Evolutionary conservation across 2,888 invertebrate species (phyloP).

Genomic region (Diarsia brunnea): DNA sequence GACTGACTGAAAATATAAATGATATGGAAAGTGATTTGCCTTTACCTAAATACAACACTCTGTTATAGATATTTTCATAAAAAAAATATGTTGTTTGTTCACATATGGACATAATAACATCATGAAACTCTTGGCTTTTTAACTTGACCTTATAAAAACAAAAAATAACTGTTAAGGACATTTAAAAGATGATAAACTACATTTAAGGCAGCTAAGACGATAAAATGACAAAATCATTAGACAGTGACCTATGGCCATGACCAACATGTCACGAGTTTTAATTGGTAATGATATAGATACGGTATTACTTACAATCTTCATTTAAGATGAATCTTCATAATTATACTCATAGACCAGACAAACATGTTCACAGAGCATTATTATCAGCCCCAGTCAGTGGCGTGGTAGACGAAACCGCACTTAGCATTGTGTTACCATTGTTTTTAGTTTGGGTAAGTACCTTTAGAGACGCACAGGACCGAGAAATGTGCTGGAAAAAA

Average conservation of each 20-base stretch:
- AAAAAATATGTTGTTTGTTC: too few relatives aligned
- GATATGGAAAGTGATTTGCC: too few relatives aligned
- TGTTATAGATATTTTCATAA: too few relatives aligned
- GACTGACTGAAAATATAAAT: not conserved
- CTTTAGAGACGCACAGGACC: too few relatives aligned
- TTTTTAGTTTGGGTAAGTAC: not conserved
- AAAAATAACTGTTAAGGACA: not conserved
- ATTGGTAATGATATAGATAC: not conserved
- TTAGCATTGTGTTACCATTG: not conserved
- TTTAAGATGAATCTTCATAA: not conserved
- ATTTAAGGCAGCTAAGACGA: not conserved
- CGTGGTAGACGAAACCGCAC: not conserved
- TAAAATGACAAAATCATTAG: slow-evolving; percentile 14
- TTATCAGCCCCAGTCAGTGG: not conserved
- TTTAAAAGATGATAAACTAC: not conserved
- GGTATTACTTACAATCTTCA: not conserved
- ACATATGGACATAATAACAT: not conserved
- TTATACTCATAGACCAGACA: not conserved
- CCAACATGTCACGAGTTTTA: slow-evolving; percentile 12
- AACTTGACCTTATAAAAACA: not conserved
- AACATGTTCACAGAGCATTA: not conserved
- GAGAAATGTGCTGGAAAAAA: too few relatives aligned
- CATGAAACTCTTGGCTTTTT: too few relatives aligned
- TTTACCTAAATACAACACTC: too few relatives aligned
- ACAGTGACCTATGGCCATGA: not conserved